phyloP scores from a whole-genome alignment of 2,113 vertebrate species.

The Numida meleagris region DNA sequence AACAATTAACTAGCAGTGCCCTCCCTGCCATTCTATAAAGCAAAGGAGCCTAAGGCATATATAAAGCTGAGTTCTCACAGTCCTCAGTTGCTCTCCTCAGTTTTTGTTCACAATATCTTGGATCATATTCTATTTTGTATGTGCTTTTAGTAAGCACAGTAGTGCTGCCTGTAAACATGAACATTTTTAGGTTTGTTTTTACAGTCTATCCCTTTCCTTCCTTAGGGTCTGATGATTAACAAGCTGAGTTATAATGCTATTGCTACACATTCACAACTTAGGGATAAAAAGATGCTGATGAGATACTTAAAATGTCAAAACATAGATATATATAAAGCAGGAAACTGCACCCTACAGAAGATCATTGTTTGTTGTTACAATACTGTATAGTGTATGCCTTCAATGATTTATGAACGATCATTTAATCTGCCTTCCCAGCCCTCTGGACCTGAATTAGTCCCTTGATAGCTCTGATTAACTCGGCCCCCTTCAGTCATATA shows the following conservation, averaged over 20 bases:
- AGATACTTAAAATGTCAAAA: slow-evolving; percentile 59
- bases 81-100: neutral
- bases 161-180: neutral
- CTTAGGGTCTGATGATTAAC: slow-evolving; percentile 26
- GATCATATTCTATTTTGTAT: neutral
- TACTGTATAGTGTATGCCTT: neutral
- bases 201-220: slow-evolving; percentile 45
- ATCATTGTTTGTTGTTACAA: slow-evolving; percentile 29
- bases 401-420: slow-evolving; percentile 2
- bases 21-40: neutral
- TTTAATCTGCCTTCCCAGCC: slow-evolving; percentile 53
- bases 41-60: neutral
- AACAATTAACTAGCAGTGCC: neutral
- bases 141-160: neutral
- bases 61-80: neutral
- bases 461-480: slow-evolving; percentile 54
- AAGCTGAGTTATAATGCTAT: neutral
- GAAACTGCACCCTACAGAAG: slow-evolving; percentile 50
- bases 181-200: slow-evolving; percentile 38
- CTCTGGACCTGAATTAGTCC: slow-evolving; percentile 46
- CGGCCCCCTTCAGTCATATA: slow-evolving; percentile 31
- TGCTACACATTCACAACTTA: neutral
- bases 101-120: neutral
- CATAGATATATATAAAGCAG: slow-evolving; percentile 6
- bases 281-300: slow-evolving; percentile 18